Percentiles rank a stretch among this genome's conserved stretches.
Evolutionary conservation across 1,140 invertebrate genomes (phyloP).

Genomic region (Venturia canescens): DNA sequence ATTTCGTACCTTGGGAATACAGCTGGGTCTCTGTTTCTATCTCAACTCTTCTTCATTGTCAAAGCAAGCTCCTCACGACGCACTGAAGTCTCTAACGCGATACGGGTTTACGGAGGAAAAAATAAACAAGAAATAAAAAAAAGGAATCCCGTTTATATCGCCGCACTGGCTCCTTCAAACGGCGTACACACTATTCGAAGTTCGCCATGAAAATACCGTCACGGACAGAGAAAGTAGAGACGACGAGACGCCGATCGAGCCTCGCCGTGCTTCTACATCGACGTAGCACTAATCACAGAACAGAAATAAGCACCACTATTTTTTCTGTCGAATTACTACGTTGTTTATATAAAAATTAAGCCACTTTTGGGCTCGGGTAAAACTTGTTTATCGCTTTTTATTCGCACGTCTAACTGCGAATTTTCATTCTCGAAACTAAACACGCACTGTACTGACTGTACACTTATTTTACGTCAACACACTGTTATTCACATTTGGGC

Average conservation of each 20-base stretch:
- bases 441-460: too few species aligned
- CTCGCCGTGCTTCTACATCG: neutral
- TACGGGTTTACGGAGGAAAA: neutral
- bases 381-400: too few species aligned
- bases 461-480: too few species aligned
- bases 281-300: neutral
- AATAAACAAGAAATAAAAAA: conserved; percentile 1
- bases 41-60: conserved; percentile 20
- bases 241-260: conserved; percentile 14
- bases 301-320: neutral
- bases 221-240: neutral
- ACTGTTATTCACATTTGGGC: too few species aligned
- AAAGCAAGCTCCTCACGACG: neutral
- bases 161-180: conserved; percentile 4
- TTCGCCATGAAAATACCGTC: neutral
- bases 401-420: too few species aligned
- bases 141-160: neutral
- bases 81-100: neutral
- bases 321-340: neutral
- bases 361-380: neutral
- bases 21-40: neutral
- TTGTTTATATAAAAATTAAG: neutral
- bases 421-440: too few species aligned
- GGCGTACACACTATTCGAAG: conserved; percentile 13
- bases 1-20: neutral